phyloP scores from a whole-genome alignment of 2,113 vertebrate genomes.

The Lagenorhynchus albirostris region DNA sequence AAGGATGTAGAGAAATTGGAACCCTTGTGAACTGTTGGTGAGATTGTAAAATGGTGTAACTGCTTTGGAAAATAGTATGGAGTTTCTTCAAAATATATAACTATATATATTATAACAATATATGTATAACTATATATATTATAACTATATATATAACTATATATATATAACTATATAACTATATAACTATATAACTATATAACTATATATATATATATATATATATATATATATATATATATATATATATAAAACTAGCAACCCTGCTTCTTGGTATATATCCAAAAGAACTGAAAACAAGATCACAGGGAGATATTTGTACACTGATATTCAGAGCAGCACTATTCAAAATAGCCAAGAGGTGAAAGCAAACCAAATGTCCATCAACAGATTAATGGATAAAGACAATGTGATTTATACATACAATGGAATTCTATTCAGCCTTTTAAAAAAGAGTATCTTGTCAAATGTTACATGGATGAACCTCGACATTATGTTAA shows the following conservation, averaged over 20 bases:
- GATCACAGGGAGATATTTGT: not conserved
- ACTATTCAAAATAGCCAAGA: not conserved
- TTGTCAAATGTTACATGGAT: not conserved
- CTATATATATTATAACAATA: too few species aligned
- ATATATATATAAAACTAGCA: not conserved
- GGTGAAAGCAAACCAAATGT: not conserved
- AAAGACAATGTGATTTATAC: not conserved
- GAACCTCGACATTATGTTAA: not conserved
- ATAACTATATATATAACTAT: not conserved
- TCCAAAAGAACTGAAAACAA: not conserved
- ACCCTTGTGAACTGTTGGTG: not conserved
- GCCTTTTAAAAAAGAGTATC: not conserved
- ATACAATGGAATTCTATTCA: not conserved
- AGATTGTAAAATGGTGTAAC: not conserved
- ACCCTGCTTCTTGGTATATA: not conserved
- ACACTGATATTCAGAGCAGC: not conserved
- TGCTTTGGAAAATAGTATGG: not conserved
- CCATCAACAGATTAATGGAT: not conserved
- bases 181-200: not conserved
- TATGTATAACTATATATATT: not conserved
- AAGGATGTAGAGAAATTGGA: not conserved
- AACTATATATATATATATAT: not conserved
- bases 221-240: too few species aligned
- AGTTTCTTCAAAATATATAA: not conserved
- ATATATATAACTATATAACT: not conserved